Evolutionary conservation across 2,888 invertebrate genomes (phyloP).

Genomic region (Lithophane socia): DNA sequence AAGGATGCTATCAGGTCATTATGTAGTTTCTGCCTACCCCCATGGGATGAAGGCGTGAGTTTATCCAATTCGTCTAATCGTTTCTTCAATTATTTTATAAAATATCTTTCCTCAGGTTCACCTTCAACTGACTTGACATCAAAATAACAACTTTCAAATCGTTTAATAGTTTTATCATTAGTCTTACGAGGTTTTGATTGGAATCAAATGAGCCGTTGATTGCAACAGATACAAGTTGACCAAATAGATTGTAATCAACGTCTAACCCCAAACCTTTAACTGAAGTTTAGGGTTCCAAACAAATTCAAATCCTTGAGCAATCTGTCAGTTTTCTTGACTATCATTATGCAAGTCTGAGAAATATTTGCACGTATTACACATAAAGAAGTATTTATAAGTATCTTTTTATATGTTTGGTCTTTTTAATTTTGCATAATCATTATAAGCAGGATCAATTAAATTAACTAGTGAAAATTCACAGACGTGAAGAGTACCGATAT

Average conservation of each 20-base stretch:
- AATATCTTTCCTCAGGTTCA: background rate
- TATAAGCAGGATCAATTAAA: background rate
- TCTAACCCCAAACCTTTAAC: conserved; percentile 56
- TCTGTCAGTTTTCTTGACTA: conserved; percentile 15
- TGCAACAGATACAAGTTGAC: conserved; percentile 53
- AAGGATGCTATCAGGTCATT: background rate
- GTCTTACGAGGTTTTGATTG: conserved; percentile 41
- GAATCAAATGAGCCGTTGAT: conserved; percentile 57
- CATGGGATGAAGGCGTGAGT: background rate
- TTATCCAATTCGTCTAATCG: background rate
- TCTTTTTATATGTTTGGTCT: background rate
- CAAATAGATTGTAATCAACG: conserved; percentile 61
- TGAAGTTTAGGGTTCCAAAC: conserved; percentile 54
- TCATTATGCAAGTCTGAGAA: conserved; percentile 1
- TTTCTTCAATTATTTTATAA: background rate
- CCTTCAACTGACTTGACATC: too few relatives aligned
- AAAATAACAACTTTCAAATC: background rate
- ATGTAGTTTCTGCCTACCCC: too few relatives aligned
- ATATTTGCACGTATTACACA: background rate
- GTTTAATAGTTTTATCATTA: conserved; percentile 16
- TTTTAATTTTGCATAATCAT: background rate
- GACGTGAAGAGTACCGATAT: too few relatives aligned
- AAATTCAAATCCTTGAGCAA: conserved; percentile 28
- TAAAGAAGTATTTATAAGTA: background rate
- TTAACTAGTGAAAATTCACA: background rate